Conservation (phyloP, 2,888 invertebrate species). For the Leptothorax acervorum region DNA sequence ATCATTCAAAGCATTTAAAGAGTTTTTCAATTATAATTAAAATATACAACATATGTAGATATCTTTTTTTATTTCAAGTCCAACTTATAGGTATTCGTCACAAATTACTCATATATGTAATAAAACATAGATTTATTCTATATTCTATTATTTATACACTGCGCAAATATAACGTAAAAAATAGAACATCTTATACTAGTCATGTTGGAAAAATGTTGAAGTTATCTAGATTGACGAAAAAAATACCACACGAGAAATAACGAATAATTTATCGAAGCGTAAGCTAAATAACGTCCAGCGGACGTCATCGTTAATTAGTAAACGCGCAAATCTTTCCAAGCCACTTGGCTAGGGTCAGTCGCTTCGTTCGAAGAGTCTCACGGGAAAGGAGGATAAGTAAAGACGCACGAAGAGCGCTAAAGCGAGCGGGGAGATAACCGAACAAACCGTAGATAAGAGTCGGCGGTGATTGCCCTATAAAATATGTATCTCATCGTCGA, state of each 20-base stretch:
- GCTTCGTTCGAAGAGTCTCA: constrained; percentile 30
- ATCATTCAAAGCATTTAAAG: neutral
- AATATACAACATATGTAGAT: neutral
- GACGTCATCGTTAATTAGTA: constrained; percentile 70
- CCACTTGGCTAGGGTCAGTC: constrained; percentile 62
- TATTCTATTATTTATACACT: neutral
- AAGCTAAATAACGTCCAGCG: constrained; percentile 27
- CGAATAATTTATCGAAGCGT: constrained; percentile 57
- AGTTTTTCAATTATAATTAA: neutral
- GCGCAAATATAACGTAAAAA: neutral
- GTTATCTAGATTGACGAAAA: neutral
- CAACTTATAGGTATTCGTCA: neutral
- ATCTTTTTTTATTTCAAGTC: neutral
- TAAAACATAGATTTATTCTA: neutral
- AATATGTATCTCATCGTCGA: constrained; percentile 83
- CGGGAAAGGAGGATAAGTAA: constrained; percentile 28
- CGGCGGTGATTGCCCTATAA: constrained; percentile 84
- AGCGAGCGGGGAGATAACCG: constrained; percentile 70
- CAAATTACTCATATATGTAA: neutral
- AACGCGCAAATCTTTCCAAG: constrained; percentile 73
- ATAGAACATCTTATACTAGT: neutral
- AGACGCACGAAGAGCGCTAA: constrained; percentile 49
- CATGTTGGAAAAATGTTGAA: neutral
- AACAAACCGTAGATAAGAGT: constrained; percentile 84
- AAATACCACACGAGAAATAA: neutral